These are phyloP conservation scores for Oxyteleia sp. DNA, from an alignment of 2,888 invertebrate genomes.

Conservation along the genomic window DNA sequence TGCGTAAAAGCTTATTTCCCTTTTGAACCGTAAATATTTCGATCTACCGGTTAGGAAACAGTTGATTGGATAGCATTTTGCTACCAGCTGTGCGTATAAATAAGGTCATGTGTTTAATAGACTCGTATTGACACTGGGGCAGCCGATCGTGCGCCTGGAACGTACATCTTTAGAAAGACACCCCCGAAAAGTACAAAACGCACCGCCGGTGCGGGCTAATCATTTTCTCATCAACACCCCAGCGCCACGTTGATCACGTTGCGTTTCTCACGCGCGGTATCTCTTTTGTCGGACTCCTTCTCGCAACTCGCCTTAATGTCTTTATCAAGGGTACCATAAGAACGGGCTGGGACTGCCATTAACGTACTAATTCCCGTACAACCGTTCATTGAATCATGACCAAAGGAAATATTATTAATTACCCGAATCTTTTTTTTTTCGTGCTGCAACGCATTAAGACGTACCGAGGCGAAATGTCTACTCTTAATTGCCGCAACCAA, in stretches of 20 bases:
- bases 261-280: conserved; percentile 81
- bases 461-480: background rate
- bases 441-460: conserved; percentile 40
- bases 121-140: conserved; percentile 58
- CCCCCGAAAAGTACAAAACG: conserved; percentile 55
- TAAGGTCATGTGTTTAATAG: conserved; percentile 70
- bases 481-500: conserved; percentile 29
- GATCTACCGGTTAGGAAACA: conserved; percentile 33
- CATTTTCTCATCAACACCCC: conserved; percentile 83
- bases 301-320: conserved; percentile 80
- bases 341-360: conserved; percentile 69
- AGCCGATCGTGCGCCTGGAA: conserved; percentile 22
- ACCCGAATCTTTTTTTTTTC: conserved; percentile 32
- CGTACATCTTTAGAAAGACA: conserved; percentile 36
- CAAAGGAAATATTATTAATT: conserved; percentile 61
- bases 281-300: conserved; percentile 68
- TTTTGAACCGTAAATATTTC: background rate
- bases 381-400: conserved; percentile 58
- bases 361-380: conserved; percentile 60
- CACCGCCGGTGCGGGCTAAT: conserved; percentile 79
- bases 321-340: conserved; percentile 80
- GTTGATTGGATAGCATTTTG: conserved; percentile 38
- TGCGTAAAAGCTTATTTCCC: too few species aligned
- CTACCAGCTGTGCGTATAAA: conserved; percentile 70
- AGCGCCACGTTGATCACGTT: conserved; percentile 71